Evolutionary conservation across 2,888 invertebrate genomes (phyloP), one percentile per base, ranked within the genome.

Genomic region (Cordilura impudica): DNA sequence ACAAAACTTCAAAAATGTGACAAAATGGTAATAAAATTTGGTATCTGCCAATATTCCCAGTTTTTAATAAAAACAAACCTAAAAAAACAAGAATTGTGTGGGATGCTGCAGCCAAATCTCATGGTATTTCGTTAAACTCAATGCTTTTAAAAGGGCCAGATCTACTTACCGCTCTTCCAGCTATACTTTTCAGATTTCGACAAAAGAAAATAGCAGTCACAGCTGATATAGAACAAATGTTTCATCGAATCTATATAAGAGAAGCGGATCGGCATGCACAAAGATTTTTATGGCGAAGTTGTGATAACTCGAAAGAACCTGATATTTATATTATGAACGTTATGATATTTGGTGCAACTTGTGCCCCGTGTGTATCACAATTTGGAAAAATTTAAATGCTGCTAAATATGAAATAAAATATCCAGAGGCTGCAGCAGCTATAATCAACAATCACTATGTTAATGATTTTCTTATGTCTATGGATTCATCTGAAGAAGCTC

Each of bases 41-140:
- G 84, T 85, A 84, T 54, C 39, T 85, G 4, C 84, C 85, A 7
- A 83, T 84, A 56, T 85, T 74, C 16, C 70, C 54, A 2, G n/a
- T n/a, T n/a, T n/a, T n/a, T n/a, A n/a, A n/a, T n/a, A n/a, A n/a
- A n/a, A n/a, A n/a, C n/a, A n/a, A n/a, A n/a, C n/a, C n/a, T n/a
- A n/a, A n/a, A n/a, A n/a, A n/a, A n/a, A n/a, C n/a, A n/a, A n/a
- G n/a, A n/a, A n/a, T n/a, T n/a, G n/a, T n/a, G n/a, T n/a, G n/a
- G n/a, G n/a, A n/a, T n/a, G n/a, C n/a, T n/a, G 73, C 73, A 1
- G 23, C 72, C 0, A 71, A 66, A 45, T 43, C 71, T 14, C 18
- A 75, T 29, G 78, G 81, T 2, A 18, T 71, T 3, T 79, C 79
- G 6, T 56, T 82, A 2, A 82, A 81, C 35, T 69, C 61, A 7